Conservation (phyloP, 2,113 vertebrate genomes). For the Limnothrissa miodon region DNA sequence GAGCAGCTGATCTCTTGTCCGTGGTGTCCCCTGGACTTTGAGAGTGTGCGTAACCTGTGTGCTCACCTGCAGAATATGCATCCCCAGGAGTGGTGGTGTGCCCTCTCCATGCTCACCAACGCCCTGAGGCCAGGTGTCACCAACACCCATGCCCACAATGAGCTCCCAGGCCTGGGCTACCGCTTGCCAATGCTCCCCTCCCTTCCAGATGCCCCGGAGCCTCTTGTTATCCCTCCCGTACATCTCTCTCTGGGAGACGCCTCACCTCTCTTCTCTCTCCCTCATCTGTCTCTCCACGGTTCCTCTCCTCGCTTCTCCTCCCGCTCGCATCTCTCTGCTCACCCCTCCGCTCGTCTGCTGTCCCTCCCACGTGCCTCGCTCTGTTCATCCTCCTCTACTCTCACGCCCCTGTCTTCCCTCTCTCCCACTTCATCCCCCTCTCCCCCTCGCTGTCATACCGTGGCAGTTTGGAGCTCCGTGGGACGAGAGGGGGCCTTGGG, state of each 20-base stretch:
- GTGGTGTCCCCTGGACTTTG: conserved; percentile 3
- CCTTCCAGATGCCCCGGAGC: background rate
- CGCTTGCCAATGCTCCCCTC: background rate
- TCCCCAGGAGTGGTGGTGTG: background rate
- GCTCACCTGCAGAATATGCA: background rate
- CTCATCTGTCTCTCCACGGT: background rate
- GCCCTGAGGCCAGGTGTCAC: background rate
- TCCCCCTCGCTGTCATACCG: background rate
- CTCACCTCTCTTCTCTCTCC: conserved; percentile 25
- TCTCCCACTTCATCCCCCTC: conserved; percentile 4
- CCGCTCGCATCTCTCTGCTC: conserved; percentile 28
- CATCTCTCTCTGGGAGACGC: background rate
- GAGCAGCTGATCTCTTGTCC: background rate
- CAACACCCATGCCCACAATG: background rate
- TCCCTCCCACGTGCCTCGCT: conserved; percentile 5
- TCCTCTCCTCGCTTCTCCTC: conserved; percentile 28
- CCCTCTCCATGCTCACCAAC: background rate
- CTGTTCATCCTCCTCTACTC: conserved; percentile 36
- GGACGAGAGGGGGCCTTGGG: background rate
- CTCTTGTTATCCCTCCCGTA: background rate
- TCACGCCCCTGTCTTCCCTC: background rate
- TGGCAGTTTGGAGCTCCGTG: conserved; percentile 24
- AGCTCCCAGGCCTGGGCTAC: background rate
- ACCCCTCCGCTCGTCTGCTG: conserved; percentile 32
- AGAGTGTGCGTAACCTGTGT: background rate